These are phyloP conservation scores for Pardosa pseudoannulata DNA, from an alignment of 2,888 invertebrate genomes.

Conservation along the genomic window DNA sequence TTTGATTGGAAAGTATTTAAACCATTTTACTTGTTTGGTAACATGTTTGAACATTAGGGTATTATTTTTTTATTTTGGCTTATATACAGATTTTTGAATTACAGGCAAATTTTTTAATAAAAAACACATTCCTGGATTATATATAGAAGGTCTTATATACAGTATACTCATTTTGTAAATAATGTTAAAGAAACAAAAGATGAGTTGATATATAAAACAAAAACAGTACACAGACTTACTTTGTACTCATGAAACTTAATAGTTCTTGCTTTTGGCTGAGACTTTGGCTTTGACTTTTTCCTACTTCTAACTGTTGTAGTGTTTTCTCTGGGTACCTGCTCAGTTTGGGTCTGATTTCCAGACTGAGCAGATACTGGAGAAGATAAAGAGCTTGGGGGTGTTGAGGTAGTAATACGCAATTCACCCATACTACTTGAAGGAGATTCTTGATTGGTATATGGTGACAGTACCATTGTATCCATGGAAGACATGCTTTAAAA, in stretches of 20 bases:
- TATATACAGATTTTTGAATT: too few species aligned
- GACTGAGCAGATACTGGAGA: slow-evolving; percentile 54
- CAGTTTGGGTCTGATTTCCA: slow-evolving; percentile 21
- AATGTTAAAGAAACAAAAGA: too few species aligned
- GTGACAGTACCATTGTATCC: slow-evolving; percentile 57
- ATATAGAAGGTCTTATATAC: too few species aligned
- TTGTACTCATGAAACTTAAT: slow-evolving; percentile 99
- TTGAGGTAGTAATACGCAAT: slow-evolving; percentile 35
- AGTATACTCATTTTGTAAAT: too few species aligned
- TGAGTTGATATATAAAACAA: neutral
- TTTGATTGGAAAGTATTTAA: too few species aligned
- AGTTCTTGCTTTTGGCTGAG: slow-evolving; percentile 87
- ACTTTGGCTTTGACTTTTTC: slow-evolving; percentile 89
- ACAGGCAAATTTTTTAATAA: too few species aligned
- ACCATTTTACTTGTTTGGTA: too few species aligned
- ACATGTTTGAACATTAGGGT: too few species aligned
- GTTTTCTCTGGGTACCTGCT: slow-evolving; percentile 53
- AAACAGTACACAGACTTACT: slow-evolving; percentile 75
- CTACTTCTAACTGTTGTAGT: slow-evolving; percentile 75
- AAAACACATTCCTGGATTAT: too few species aligned
- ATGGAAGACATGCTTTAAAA: slow-evolving; percentile 63
- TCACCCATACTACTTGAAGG: slow-evolving; percentile 54
- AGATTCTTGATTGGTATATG: slow-evolving; percentile 60
- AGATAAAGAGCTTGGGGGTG: slow-evolving; percentile 31
- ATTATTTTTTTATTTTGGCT: too few species aligned